Evolutionary conservation across 2,113 vertebrate species (phyloP).

Genomic region (Ailuropoda melanoleuca): DNA sequence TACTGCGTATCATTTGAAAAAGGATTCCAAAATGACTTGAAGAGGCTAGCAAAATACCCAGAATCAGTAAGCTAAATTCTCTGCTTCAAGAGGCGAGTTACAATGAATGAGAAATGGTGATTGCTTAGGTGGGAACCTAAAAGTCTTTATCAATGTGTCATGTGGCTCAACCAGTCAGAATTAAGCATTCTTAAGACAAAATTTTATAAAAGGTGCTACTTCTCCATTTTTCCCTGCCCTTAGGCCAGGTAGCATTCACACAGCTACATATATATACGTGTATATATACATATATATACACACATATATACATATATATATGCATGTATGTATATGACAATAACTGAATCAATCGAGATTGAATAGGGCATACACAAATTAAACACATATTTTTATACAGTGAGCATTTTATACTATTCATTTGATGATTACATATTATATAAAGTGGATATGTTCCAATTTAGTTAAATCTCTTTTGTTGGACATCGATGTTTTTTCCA

Average conservation of each 20-base stretch:
- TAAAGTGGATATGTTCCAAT: background rate
- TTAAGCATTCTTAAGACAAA: constrained; percentile 20
- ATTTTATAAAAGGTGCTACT: constrained; percentile 4
- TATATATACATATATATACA: background rate
- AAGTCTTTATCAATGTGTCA: constrained; percentile 28
- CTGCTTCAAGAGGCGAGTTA: constrained; percentile 32
- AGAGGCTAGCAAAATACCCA: constrained; percentile 15
- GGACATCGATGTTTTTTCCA: background rate
- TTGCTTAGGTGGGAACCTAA: constrained; percentile 28
- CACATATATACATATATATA: background rate
- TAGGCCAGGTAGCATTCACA: background rate
- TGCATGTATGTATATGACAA: background rate
- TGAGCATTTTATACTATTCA: background rate
- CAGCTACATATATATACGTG: background rate
- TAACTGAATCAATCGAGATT: background rate
- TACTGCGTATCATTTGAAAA: constrained; percentile 51
- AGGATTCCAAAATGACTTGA: constrained; percentile 53
- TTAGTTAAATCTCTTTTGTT: constrained; percentile 36
- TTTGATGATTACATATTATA: background rate
- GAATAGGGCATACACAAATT: background rate
- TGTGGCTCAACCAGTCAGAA: constrained; percentile 11
- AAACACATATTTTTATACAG: constrained; percentile 8
- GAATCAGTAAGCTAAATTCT: constrained; percentile 55
- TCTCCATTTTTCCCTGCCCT: background rate
- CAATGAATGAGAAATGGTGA: constrained; percentile 1